Evolutionary conservation across 2,888 invertebrate species (phyloP), one percentile per base, ranked within the genome.

Genomic region (Coelopa pilipes): DNA sequence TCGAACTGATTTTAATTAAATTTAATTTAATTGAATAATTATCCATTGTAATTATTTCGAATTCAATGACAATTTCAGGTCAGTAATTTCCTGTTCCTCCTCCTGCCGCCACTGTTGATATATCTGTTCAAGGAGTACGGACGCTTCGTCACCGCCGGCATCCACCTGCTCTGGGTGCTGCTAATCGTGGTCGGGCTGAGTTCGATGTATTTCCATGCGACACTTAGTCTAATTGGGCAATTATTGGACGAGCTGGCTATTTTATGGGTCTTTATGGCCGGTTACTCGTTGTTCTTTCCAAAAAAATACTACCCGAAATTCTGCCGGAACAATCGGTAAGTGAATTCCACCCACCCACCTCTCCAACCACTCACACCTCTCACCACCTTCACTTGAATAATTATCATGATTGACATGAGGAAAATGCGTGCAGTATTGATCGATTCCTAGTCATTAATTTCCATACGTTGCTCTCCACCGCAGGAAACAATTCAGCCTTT

Each of bases 121-220:
- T 92, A 93, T 83, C 88, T 95, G 24, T 94, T 94, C 83, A 91
- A 91, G 88, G 93, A 93, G 78, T 95, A 94, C 87, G 91, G 93
- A 17, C 90, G 91, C 80, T 91, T 91, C 82, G 92, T 94, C 17
- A 93, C 93, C 82, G 92, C 92, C 46, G 93, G 92, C 19, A 94
- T 95, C 78, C 93, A 95, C 86, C 83, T 94, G n/a, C 89, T 95
- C 57, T 95, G 95, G 94, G 89, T 92, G n/a, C 86, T 95, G 69
- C 86, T 95, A 73, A 93, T 94, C 89, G 89, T 94, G 55, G 93
- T 95, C 69, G 95, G 95, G 9, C 83, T 94, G 1, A 92, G 93
- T 80, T 94, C 94, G 49, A 94, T 94, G 76, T 95, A 95, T 85
- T 95, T 95, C 84, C 95, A 95, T 88, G 94, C 95, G 9, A 95